These are phyloP conservation scores for Zophobas morio DNA, from an alignment of 1,140 invertebrate species.

Conservation along the genomic window DNA sequence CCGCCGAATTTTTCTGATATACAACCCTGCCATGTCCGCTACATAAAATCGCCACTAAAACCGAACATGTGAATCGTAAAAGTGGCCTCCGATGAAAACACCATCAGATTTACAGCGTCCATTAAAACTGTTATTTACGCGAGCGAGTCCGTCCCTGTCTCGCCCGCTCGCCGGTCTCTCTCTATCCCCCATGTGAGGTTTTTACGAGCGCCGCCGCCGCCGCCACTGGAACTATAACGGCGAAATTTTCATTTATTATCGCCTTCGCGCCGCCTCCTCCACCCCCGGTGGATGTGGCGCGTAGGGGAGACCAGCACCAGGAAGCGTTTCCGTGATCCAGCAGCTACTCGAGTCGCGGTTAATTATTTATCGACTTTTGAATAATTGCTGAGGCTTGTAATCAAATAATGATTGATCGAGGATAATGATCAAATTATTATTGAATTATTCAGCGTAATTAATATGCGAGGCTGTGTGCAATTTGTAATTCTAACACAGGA, in stretches of 20 bases:
- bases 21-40: slow-evolving; percentile 16
- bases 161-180: not conserved
- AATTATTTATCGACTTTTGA: not conserved
- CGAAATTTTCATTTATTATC: slow-evolving; percentile 13
- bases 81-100: slow-evolving; percentile 29
- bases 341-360: not conserved
- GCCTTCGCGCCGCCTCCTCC: not conserved
- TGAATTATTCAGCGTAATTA: slow-evolving; percentile 31
- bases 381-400: not conserved
- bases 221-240: slow-evolving; percentile 7
- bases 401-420: slow-evolving; percentile 29
- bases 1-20: not conserved
- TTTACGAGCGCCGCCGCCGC: slow-evolving; percentile 11
- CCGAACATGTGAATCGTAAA: slow-evolving; percentile 33
- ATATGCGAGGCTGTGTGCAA: slow-evolving; percentile 6
- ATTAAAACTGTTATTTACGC: slow-evolving; percentile 34
- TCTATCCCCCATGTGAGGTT: not conserved
- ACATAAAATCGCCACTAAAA: slow-evolving; percentile 34
- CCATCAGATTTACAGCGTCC: slow-evolving; percentile 28
- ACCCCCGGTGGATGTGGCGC: slow-evolving; percentile 11
- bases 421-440: slow-evolving; percentile 32
- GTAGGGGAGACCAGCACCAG: not conserved
- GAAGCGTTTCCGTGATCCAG: not conserved
- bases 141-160: not conserved
- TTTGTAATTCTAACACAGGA: slow-evolving; percentile 35